Percentiles rank a stretch among this genome's conserved stretches.
phyloP scores from a whole-genome alignment of 2,888 invertebrate genomes.

The Drosophila suboccidentalis region DNA sequence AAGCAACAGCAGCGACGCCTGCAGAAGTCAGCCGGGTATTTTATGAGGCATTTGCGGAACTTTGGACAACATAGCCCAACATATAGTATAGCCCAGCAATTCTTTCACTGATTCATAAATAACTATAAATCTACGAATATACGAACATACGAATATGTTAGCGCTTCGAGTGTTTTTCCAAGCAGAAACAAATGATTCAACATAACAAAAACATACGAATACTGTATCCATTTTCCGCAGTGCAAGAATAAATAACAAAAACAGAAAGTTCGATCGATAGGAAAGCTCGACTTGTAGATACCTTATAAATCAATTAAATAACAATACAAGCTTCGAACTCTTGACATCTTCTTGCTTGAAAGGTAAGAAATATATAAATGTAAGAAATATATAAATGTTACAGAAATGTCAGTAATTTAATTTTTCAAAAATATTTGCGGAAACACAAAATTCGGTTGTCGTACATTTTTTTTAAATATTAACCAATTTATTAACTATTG shows the following conservation, averaged over 20 bases:
- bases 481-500: no score
- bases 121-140: slow-evolving; percentile 35
- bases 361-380: no score
- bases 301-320: not conserved
- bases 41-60: slow-evolving; percentile 35
- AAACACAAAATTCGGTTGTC: not conserved
- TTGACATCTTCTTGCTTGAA: no score
- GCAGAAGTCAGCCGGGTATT: slow-evolving; percentile 36
- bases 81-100: not conserved
- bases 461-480: no score
- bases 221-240: slow-evolving; percentile 1
- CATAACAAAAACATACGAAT: slow-evolving; percentile 8
- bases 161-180: slow-evolving; percentile 4
- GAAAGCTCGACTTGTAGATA: not conserved
- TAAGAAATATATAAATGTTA: no score
- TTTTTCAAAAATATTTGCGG: no score
- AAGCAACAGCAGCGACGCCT: slow-evolving; percentile 56
- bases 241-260: slow-evolving; percentile 9
- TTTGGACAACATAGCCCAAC: slow-evolving; percentile 14
- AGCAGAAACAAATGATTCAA: slow-evolving; percentile 17
- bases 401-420: not conserved
- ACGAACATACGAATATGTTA: slow-evolving; percentile 3
- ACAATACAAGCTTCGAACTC: no score
- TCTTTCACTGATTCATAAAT: slow-evolving; percentile 13
- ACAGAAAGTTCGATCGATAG: not conserved